phyloP scores from a whole-genome alignment of 1,140 invertebrate species.

The Gerris buenoi region DNA sequence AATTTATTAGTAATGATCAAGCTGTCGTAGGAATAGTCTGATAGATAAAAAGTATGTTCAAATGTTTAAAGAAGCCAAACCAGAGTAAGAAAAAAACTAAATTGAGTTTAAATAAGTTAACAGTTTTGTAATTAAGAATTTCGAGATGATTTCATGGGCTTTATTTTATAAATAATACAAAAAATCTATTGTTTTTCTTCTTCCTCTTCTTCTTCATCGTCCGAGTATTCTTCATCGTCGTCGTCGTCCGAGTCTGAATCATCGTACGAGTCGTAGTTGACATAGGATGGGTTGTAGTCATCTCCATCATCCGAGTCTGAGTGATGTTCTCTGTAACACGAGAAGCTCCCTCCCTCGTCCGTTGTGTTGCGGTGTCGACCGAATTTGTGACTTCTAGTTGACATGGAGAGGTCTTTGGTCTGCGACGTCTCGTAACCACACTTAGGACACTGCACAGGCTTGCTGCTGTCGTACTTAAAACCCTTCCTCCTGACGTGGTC shows the following conservation, averaged over 20 bases:
- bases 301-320: conserved; percentile 40
- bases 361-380: conserved; percentile 55
- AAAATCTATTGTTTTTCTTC: background rate
- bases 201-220: conserved; percentile 5
- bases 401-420: conserved; percentile 90
- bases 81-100: no score
- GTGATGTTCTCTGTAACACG: conserved; percentile 25
- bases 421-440: conserved; percentile 80
- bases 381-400: conserved; percentile 75
- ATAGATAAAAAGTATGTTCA: no score
- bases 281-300: conserved; percentile 36
- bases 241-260: conserved; percentile 2
- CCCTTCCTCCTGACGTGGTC: conserved; percentile 87
- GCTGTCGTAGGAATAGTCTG: no score
- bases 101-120: no score
- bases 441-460: conserved; percentile 82
- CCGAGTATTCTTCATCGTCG: conserved; percentile 5
- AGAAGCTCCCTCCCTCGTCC: conserved; percentile 36
- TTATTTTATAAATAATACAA: no score
- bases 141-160: no score
- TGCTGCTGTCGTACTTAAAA: conserved; percentile 81
- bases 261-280: conserved; percentile 30
- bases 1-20: no score
- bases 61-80: no score
- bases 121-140: no score